Base-by-base conservation (phyloP, 2,113 vertebrate species). In the Erinaceus europaeus region DNA sequence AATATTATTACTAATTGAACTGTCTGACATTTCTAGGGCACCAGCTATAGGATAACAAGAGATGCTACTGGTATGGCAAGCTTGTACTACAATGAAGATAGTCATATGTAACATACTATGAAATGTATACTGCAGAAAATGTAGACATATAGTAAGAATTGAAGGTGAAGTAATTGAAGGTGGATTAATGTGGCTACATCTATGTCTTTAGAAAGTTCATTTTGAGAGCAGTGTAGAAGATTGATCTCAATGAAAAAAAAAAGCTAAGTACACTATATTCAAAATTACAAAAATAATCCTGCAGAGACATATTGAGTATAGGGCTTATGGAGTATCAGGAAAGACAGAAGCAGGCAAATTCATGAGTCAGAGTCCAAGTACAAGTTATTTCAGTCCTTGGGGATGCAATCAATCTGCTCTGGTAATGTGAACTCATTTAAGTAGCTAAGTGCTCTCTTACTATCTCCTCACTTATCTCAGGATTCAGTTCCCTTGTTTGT, bases 401-500 rank as follows among this genome's bases (percentile, higher is more conserved):
- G 85, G 92, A 94, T 36, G 88, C 75, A 85, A 94, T 87, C 71
- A 88, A 83, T 82, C 82, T 15, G 36, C 13, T 21, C 81, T 87
- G 61, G 92, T 93, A 93, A 94, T 68, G 71, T 59, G 95, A 94
- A 80, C 91, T 91, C 71, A 62, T 64, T 79, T 77, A 74, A 94
- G 78, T 48, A 90, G 94, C 55, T 93, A 94, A 95, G 94, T 95
- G 94, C 95, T 91, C 86, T 84, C 78, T 83, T 57, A 68, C 71
- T 88, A 89, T 94, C 88, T 87, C 25, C 46, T 93, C 76, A 93
- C 90, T 94, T 93, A 93, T 94, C 87, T 93, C 11, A 4, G 91
- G 83, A 90, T 95, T 91, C 5, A 13, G 64, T 95, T 95, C 50
- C 90, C 62, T 91, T 95, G 94, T 95, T 95, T 93, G 95, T 95